Conservation (phyloP, 2,888 invertebrate species). For the Incurvaria masculella region DNA sequence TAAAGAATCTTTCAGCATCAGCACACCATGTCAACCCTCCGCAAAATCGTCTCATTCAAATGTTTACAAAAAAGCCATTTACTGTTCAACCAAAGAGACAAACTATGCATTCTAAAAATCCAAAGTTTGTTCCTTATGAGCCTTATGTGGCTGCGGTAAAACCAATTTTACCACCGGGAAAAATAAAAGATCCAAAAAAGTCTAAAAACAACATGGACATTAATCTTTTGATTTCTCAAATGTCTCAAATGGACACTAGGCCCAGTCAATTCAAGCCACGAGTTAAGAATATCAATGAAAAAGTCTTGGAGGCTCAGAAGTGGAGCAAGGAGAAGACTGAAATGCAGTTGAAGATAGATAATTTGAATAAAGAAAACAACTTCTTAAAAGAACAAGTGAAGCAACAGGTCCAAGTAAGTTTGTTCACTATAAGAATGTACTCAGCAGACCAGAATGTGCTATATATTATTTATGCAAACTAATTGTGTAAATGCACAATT, state of each 20-base stretch:
- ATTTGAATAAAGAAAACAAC: constrained; percentile 65
- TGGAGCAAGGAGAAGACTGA: constrained; percentile 40
- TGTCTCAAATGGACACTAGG: constrained; percentile 66
- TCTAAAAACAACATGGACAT: constrained; percentile 62
- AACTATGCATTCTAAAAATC: constrained; percentile 57
- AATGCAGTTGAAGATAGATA: constrained; percentile 60
- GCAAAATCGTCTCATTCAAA: constrained; percentile 35
- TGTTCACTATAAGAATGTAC: too few species aligned
- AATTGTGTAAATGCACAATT: too few species aligned
- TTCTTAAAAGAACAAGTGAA: constrained; percentile 77
- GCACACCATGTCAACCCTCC: constrained; percentile 22
- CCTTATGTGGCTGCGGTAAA: constrained; percentile 84
- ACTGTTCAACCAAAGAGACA: constrained; percentile 53
- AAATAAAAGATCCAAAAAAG: constrained; percentile 35
- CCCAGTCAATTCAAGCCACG: constrained; percentile 58
- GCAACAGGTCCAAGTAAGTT: constrained; percentile 76
- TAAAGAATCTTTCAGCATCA: constrained; percentile 18
- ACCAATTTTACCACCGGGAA: constrained; percentile 63
- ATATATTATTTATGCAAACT: too few species aligned
- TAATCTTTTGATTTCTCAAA: constrained; percentile 64
- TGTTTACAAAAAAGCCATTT: constrained; percentile 60
- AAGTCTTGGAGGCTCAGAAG: constrained; percentile 23
- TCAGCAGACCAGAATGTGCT: too few species aligned
- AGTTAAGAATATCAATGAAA: constrained; percentile 35
- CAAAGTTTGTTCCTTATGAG: constrained; percentile 86